Base-by-base conservation (phyloP, 2,113 vertebrate species). In the Jacana jacana region DNA sequence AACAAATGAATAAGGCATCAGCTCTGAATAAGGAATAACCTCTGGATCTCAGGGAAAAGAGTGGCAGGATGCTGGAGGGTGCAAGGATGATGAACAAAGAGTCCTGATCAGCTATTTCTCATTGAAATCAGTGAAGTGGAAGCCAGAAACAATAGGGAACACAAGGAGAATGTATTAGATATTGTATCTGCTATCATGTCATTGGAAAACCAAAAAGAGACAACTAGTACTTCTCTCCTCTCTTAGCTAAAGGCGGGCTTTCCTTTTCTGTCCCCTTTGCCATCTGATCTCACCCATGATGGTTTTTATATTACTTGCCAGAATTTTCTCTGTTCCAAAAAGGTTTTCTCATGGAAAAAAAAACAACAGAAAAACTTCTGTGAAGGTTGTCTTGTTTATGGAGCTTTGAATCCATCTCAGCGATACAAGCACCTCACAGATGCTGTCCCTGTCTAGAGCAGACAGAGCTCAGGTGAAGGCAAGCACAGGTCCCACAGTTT, bases 121-220 rank as follows among this genome's bases (percentile, higher is more conserved):
- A 31, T 81, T 37, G 33, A 83, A 88, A 60, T 42, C 35, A 35
- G 30, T 48, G n/a, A 63, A 3, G 6, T 77, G 30, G 66, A 90
- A 88, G 27, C 30, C 51, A 93, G 55, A 86, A 77, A 54, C 51
- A 55, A 44, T 4, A 82, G 8, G 10, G 10, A 48, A 49, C 6
- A 17, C 0, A 4, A 40, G 35, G 24, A 71, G 33, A 86, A 87
- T n/a, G 7, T 54, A n/a, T 58, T 57, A 52, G 16, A 39, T 63
- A 39, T 4, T 31, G 1, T 19, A n/a, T 40, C 44, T 63, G 37
- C 15, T 44, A 31, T 57, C 0, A 0, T 57, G 13, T 17, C 44
- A 27, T 46, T 58, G 35, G 8, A 23, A 54, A 78, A 3, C 12
- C 3, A 73, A 66, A 70, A 54, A 52, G 12, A 58, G 15, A 7